Evolutionary conservation across 2,113 vertebrate species (phyloP), one percentile per base, ranked within the genome.

Genomic region (Myotis lucifugus): DNA sequence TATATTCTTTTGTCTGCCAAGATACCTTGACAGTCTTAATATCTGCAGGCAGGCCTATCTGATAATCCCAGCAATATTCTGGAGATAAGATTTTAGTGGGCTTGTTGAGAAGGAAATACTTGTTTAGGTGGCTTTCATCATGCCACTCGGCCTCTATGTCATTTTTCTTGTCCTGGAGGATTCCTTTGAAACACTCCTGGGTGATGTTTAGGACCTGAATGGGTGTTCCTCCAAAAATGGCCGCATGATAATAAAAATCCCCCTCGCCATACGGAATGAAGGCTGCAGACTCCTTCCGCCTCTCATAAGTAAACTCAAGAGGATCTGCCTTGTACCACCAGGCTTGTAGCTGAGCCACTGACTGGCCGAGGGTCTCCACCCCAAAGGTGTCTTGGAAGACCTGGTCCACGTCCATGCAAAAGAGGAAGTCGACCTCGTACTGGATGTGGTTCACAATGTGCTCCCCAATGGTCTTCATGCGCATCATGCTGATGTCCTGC

Each of bases 401-500:
- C 86, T 98, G 97, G 93, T 98, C 98, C 15, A 98, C 98, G 0
- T 98, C 98, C 95, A 98, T 97, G 77, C 98, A 98, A 95, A 98
- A 98, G 50, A 98, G 95, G 78, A 98, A 98, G 78, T 98, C 97
- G 0, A 98, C 98, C 69, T 98, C 97, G 0, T 96, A 88, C 78
- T 83, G 92, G 85, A 97, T 97, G 61, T 88, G 94, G 14, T 66
- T 18, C 23, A 85, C 42, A 0, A 98, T 97, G 70, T 98, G 95
- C 15, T 98, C 97, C n/a, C 74, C 92, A 0, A 98, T 98, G 29
- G 74, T 97, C 83, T 97, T 96, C 98, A 98, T 98, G 4, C 97
- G 95, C 96, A 97, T 98, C 98, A 98, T 98, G 74, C 97, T 98
- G 85, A 98, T 85, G 85, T 98, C 98, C 42, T 98, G 98, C 98